phyloP scores from a whole-genome alignment of 64 coral and sea anemone species.

The Montipora foliosa region DNA sequence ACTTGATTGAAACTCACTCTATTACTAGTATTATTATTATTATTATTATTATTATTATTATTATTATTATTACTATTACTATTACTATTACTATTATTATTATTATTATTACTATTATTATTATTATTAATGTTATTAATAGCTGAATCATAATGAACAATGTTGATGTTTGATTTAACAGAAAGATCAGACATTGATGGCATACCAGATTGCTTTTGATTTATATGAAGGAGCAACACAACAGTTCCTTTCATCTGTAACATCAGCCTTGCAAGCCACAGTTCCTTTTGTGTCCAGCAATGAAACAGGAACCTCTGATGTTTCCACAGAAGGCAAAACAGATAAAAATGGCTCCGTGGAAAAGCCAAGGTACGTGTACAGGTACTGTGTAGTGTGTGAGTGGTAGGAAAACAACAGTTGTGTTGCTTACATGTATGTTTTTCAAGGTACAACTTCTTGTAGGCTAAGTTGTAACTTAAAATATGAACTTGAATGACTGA shows the following conservation, averaged over 20 bases:
- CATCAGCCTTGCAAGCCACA: slow-evolving; percentile 77
- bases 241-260: slow-evolving; percentile 93
- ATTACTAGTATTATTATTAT: too few species aligned
- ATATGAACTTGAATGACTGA: too few species aligned
- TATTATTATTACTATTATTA: not conserved
- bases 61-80: not conserved
- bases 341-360: slow-evolving; percentile 63
- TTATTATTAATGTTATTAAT: not conserved
- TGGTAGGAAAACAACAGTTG: too few species aligned
- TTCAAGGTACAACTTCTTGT: too few species aligned
- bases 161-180: slow-evolving; percentile 30
- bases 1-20: too few species aligned
- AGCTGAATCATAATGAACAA: not conserved
- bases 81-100: too few species aligned
- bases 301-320: slow-evolving; percentile 41
- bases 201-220: slow-evolving; percentile 99
- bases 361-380: slow-evolving; percentile 13
- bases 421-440: too few species aligned
- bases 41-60: not conserved
- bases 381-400: too few species aligned
- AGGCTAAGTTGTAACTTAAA: too few species aligned
- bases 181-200: slow-evolving; percentile 99
- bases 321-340: slow-evolving; percentile 58
- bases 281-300: slow-evolving; percentile 86
- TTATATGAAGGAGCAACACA: slow-evolving; percentile 98